Evolutionary conservation across 2,797 vertebrate genomes (phyloP), one percentile per base, ranked within the genome.

Genomic region (Scolopax bukidnonensis): DNA sequence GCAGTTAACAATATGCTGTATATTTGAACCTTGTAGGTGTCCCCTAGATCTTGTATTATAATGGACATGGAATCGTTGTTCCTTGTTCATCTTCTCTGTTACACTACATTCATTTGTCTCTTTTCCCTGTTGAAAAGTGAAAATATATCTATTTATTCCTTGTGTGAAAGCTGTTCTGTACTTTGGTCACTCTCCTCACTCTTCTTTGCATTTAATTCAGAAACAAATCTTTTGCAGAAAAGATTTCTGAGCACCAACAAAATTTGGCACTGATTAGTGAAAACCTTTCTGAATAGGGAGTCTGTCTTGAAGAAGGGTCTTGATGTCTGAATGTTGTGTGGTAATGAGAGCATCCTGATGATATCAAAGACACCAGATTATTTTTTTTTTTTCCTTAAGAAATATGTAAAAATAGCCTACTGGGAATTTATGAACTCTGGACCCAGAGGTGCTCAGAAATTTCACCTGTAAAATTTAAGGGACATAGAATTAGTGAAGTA

Each of bases 1-100:
- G 93, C 82, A 88, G 82, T 94, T 95, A 91, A 56, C 87, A 94
- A 89, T 96, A 97, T 93, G 87, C 48, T 75, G 23, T 65, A 2
- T 68, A 40, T 83, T 73, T 92, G 40, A 71, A 80, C 36, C 16
- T 89, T 69, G 48, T n/a, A 83, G 48, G 16, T 77, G 36, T 82
- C 59, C 54, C 70, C 11, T 82, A 32, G 48, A 80, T 50, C 45
- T 57, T 77, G 28, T 50, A 8, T 41, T 56, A 13, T 25, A 76
- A 53, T 28, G 16, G 33, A 13, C 19, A 36, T 6, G 21, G 54
- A 70, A 73, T 50, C 25, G 25, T 32, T 64, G 6, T 83, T 87
- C 20, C 7, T 21, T 65, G 3, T 38, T 89, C 30, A 41, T 51
- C 53, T 75, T 67, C 69, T 64, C 23, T 74, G 4, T 56, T 77